Conservation (phyloP, 2,113 vertebrate genomes). For the Empidonax alnorum region DNA sequence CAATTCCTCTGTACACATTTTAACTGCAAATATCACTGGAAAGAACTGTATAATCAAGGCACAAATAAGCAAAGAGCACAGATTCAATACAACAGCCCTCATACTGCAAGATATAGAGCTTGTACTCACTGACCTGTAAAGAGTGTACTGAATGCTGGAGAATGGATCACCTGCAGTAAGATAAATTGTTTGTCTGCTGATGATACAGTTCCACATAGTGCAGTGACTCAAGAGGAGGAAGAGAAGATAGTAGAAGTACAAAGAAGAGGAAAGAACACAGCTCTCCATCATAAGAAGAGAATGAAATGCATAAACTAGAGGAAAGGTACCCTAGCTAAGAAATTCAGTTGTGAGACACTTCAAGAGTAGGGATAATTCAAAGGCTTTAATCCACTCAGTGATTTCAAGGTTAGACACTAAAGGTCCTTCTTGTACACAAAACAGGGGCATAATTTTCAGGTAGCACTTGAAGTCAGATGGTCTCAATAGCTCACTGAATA, state of each 20-base stretch:
- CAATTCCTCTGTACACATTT: neutral
- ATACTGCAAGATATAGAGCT: neutral
- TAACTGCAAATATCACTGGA: constrained; percentile 5
- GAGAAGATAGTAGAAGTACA: neutral
- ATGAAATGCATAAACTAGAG: neutral
- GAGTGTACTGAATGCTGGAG: neutral
- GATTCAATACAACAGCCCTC: constrained; percentile 5
- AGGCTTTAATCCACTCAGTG: neutral
- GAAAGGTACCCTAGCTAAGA: neutral
- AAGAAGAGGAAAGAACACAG: neutral
- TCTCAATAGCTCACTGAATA: neutral
- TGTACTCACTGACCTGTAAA: neutral
- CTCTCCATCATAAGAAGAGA: neutral
- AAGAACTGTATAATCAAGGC: constrained; percentile 11
- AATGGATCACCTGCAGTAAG: neutral
- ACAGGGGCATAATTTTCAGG: neutral
- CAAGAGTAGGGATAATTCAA: neutral
- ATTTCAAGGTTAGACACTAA: neutral
- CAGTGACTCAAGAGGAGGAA: neutral
- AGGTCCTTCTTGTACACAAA: neutral
- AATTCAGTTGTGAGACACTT: neutral
- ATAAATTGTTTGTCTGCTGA: neutral
- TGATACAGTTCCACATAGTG: neutral
- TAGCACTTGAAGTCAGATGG: neutral
- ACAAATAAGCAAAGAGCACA: constrained; percentile 28